A percentile compares a stretch with the other conserved stretches of the same genome.
Evolutionary conservation across 1,140 invertebrate genomes (phyloP).

Genomic region (Coptotermes formosanus): DNA sequence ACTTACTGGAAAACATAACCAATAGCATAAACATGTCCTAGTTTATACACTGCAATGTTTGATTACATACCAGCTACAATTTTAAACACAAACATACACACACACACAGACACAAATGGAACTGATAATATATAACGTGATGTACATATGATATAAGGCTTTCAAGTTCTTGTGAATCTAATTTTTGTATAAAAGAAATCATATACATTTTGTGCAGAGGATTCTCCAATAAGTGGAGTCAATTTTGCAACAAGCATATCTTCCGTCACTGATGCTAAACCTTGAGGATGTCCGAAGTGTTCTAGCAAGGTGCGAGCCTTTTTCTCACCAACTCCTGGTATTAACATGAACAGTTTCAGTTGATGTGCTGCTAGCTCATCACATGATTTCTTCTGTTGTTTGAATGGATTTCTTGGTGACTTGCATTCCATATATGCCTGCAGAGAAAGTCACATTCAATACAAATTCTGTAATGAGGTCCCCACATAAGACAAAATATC

Average conservation of each 20-base stretch:
- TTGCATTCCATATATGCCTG: background rate
- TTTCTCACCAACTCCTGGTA: constrained; percentile 18
- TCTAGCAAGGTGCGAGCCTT: background rate
- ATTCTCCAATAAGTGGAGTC: background rate
- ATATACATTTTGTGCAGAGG: background rate
- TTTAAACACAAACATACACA: too few relatives aligned
- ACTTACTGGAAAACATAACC: too few relatives aligned
- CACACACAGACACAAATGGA: too few relatives aligned
- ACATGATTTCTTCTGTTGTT: background rate
- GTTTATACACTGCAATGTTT: too few relatives aligned
- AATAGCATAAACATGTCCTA: too few relatives aligned
- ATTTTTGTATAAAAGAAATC: constrained; percentile 3
- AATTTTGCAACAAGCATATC: constrained; percentile 1
- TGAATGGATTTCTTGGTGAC: constrained; percentile 20
- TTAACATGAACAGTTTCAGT: background rate
- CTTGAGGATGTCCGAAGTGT: background rate
- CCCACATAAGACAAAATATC: too few relatives aligned
- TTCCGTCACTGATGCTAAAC: background rate
- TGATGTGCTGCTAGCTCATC: background rate
- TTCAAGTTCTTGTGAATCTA: background rate
- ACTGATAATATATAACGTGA: too few relatives aligned
- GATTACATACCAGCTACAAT: too few relatives aligned
- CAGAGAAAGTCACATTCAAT: background rate
- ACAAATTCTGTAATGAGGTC: too few relatives aligned
- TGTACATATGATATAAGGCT: too few relatives aligned